A percentile compares a stretch with the other conserved stretches of the same genome.
Evolutionary conservation across 2,113 vertebrate species (phyloP).

Genomic region (Dasyornis broadbenti): DNA sequence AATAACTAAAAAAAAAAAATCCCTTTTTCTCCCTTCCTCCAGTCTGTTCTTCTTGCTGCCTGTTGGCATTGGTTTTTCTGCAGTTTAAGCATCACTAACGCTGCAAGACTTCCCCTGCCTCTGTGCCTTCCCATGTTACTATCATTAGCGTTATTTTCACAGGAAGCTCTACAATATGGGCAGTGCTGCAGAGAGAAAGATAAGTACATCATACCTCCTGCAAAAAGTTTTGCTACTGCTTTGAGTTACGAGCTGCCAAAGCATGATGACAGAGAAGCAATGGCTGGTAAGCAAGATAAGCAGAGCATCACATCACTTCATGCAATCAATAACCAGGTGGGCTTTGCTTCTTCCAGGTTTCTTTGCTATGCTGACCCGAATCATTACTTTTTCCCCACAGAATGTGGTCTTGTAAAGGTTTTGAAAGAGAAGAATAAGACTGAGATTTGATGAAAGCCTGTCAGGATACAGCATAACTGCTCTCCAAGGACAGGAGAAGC

Average conservation of each 20-base stretch:
- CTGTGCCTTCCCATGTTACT: background rate
- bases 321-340: background rate
- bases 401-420: background rate
- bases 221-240: background rate
- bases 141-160: background rate
- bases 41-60: background rate
- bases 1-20: background rate
- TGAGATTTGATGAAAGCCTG: background rate
- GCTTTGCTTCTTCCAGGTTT: background rate
- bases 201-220: background rate
- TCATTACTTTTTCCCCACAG: background rate
- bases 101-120: background rate
- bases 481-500: background rate
- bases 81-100: background rate
- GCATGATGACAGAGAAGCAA: background rate
- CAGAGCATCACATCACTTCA: background rate
- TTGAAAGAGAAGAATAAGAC: background rate
- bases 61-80: background rate
- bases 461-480: background rate
- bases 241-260: background rate
- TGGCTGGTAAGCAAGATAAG: background rate
- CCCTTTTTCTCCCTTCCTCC: background rate
- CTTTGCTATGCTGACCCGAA: background rate
- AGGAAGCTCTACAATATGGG: background rate
- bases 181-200: background rate